Evolutionary conservation across 37 sponge, comb jelly and placozoan genomes (phyloP), one percentile per base, ranked within the genome.

Genomic region (Bolinopsis microptera): DNA sequence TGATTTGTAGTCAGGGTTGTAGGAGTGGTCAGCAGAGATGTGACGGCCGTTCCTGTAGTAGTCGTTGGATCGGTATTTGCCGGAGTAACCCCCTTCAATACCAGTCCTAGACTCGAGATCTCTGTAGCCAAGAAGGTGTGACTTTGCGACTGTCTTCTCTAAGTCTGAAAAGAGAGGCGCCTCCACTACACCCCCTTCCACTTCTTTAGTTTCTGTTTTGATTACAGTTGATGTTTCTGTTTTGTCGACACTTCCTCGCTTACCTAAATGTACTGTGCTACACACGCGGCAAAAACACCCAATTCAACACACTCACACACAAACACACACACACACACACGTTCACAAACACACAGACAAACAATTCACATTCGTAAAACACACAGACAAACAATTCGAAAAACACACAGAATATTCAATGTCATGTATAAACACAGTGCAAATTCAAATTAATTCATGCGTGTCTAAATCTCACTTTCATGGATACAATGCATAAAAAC

Each of bases 31-130:
- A 18, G 61, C 61, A 48, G 5, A 5, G 9, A 48, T 13, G 13
- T 48, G 61, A n/a, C n/a, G n/a, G 5, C 13, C 9, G 5, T 48
- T 48, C 61, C 61, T 48, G 61, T 48, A 48, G 61, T 48, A 48
- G 61, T 48, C 61, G 5, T 5, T 18, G 61, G 61, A 13, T 18
- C 61, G 61, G 13, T 48, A 48, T 48, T 13, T 48, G 61, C 61
- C 61, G 61, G 61, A 48, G 61, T 48, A 48, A 13, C 61, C 61
- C 9, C 61, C 61, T 13, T 48, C 61, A 48, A 48, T 48, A 13
- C 61, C 61, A 18, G 61, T 48, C 61, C 61, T 48, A 5, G 80
- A 77, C 35, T 27, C 80, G 33, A 77, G 80, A 36, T 77, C 80
- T 28, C 33, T 77, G 80, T 77, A 77, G 35, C 80, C 80, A 36